Conservation (phyloP, 2,888 invertebrate genomes). For the Xiphydria camelus region DNA sequence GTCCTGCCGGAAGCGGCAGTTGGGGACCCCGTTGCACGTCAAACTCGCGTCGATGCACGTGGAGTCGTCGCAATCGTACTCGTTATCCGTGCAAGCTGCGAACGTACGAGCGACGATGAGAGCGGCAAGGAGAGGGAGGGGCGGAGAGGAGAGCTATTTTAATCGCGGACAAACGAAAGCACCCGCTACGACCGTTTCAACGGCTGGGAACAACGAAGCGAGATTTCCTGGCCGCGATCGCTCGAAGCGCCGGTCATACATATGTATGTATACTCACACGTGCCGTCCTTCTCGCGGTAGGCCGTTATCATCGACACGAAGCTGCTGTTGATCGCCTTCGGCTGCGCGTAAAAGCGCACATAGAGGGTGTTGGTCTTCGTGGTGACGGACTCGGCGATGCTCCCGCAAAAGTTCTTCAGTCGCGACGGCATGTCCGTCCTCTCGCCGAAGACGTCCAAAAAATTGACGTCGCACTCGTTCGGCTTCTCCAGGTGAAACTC, state of each 20-base stretch:
- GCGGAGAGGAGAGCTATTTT: no score
- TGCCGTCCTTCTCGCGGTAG: slow-evolving; percentile 68
- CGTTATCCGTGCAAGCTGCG: slow-evolving; percentile 62
- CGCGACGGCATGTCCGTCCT: slow-evolving; percentile 66
- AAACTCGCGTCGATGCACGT: slow-evolving; percentile 77
- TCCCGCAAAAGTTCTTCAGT: slow-evolving; percentile 79
- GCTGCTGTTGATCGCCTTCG: slow-evolving; percentile 64
- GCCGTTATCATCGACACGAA: slow-evolving; percentile 79
- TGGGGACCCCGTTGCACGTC: slow-evolving; percentile 72
- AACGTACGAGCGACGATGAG: no score
- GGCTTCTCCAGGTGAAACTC: slow-evolving; percentile 70
- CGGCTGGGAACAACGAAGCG: no score
- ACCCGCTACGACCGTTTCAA: no score
- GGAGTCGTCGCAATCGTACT: slow-evolving; percentile 85
- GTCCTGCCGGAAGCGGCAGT: slow-evolving; percentile 84
- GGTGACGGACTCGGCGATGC: slow-evolving; percentile 77
- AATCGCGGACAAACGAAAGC: no score
- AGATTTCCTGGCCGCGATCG: no score
- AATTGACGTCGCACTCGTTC: slow-evolving; percentile 79
- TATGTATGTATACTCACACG: background rate
- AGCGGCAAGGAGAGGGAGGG: no score
- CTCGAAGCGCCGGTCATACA: no score
- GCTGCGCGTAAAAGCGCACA: slow-evolving; percentile 73
- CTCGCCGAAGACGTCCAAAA: slow-evolving; percentile 72
- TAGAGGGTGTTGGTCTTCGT: slow-evolving; percentile 72